phyloP scores from a whole-genome alignment of 1,140 invertebrate species.

The Chironomus striatipennis region DNA sequence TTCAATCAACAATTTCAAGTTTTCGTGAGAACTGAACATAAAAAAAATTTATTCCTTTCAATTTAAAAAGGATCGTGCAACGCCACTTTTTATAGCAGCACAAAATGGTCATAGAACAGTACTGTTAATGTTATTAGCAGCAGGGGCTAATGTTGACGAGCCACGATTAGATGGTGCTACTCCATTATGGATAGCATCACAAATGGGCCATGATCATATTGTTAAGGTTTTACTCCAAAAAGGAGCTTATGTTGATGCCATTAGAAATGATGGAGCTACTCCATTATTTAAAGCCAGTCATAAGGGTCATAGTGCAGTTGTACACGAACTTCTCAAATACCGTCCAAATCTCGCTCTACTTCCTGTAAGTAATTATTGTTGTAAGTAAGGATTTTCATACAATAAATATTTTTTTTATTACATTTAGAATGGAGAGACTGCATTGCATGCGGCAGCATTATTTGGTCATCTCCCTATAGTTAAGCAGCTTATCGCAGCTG shows the following conservation, averaged over 20 bases:
- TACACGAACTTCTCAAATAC: slow-evolving; percentile 72
- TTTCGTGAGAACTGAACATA: background rate
- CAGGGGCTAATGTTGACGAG: slow-evolving; percentile 60
- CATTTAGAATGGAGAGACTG: slow-evolving; percentile 79
- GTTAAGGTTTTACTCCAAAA: slow-evolving; percentile 65
- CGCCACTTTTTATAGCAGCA: slow-evolving; percentile 79
- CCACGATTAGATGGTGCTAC: slow-evolving; percentile 73
- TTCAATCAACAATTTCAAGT: background rate
- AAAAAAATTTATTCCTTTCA: background rate
- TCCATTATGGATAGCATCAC: slow-evolving; percentile 85
- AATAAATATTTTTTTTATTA: slow-evolving; percentile 22
- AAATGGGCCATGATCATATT: slow-evolving; percentile 83
- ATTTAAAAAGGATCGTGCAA: slow-evolving; percentile 68
- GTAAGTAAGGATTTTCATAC: background rate
- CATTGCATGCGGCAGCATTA: slow-evolving; percentile 79
- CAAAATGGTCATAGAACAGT: slow-evolving; percentile 81
- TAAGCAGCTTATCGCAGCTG: slow-evolving; percentile 63
- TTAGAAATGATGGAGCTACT: slow-evolving; percentile 81
- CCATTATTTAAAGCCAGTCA: slow-evolving; percentile 88
- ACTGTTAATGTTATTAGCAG: slow-evolving; percentile 55
- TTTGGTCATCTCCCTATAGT: slow-evolving; percentile 76
- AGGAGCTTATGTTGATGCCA: slow-evolving; percentile 70
- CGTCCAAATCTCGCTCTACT: slow-evolving; percentile 70
- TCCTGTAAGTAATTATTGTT: slow-evolving; percentile 52
- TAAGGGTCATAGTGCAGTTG: slow-evolving; percentile 83